A percentile compares a stretch with the other conserved stretches of the same genome.
Evolutionary conservation across 2,888 invertebrate species (phyloP).

Genomic region (Eurytoma californica): DNA sequence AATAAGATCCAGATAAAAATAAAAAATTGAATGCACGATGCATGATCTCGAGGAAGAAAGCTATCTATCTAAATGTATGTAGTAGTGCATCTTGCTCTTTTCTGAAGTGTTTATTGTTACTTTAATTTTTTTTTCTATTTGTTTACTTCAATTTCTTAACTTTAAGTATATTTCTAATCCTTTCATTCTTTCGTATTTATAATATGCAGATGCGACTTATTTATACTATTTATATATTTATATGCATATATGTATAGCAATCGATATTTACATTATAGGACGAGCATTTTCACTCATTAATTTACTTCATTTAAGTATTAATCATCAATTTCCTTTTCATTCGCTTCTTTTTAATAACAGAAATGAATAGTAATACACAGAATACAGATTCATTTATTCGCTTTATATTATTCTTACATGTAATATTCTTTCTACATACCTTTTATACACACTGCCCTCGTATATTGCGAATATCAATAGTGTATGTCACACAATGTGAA

Average conservation of each 20-base stretch:
- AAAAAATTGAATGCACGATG: conserved; percentile 50
- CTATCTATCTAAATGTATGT: conserved; percentile 67
- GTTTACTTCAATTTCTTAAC: conserved; percentile 55
- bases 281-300: conserved; percentile 37
- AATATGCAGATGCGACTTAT: conserved; percentile 55
- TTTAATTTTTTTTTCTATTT: conserved; percentile 55
- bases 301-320: conserved; percentile 4
- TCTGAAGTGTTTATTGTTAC: conserved; percentile 61
- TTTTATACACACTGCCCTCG: conserved; percentile 67
- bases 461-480: conserved; percentile 58
- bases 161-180: conserved; percentile 44
- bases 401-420: conserved; percentile 30
- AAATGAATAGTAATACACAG: conserved; percentile 64
- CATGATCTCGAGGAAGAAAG: conserved; percentile 55
- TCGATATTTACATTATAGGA: conserved; percentile 59
- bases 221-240: conserved; percentile 58
- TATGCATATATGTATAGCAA: conserved; percentile 69
- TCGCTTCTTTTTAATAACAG: conserved; percentile 41
- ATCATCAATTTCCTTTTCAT: conserved; percentile 37
- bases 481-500: conserved; percentile 47
- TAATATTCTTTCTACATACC: conserved; percentile 61
- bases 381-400: conserved; percentile 60
- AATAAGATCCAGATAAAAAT: conserved; percentile 51
- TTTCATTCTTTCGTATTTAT: conserved; percentile 56
- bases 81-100: conserved; percentile 63